phyloP scores from a whole-genome alignment of 1,140 invertebrate genomes.

The Condylostylus longicornis region DNA sequence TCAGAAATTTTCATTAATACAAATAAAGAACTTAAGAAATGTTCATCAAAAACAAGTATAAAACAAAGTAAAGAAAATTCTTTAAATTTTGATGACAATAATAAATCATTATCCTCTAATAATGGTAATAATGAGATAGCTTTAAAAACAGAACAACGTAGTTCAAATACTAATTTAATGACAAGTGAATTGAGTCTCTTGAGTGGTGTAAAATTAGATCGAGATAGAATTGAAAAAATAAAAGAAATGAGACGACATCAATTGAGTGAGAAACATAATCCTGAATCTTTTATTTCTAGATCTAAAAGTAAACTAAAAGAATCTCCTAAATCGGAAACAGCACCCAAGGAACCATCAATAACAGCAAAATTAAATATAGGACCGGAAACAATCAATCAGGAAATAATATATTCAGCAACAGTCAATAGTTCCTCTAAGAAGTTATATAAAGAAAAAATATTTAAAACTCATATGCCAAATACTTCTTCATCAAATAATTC shows the following conservation, averaged over 20 bases:
- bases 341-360: conserved; percentile 25
- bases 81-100: too few species aligned
- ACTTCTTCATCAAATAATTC: conserved; percentile 20
- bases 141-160: conserved; percentile 6
- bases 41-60: too few species aligned
- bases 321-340: conserved; percentile 15
- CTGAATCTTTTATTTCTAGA: conserved; percentile 52
- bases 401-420: too few species aligned
- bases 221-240: conserved; percentile 75
- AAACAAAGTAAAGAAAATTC: conserved; percentile 7
- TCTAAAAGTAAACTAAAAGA: conserved; percentile 27
- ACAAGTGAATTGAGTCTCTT: too few species aligned
- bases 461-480: conserved; percentile 12
- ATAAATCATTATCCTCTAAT: too few species aligned
- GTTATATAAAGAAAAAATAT: conserved; percentile 19
- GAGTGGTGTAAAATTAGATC: conserved; percentile 39
- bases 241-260: conserved; percentile 80
- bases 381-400: too few species aligned
- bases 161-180: conserved; percentile 12
- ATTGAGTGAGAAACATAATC: conserved; percentile 70
- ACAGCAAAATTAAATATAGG: too few species aligned
- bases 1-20: too few species aligned
- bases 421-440: too few species aligned
- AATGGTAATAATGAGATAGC: neutral
- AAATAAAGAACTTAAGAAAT: neutral